Percentiles rank a stretch among this genome's conserved stretches.
These are phyloP conservation scores for Marisa cornuarietis DNA, from an alignment of 1,140 invertebrate species.

Conservation along the genomic window DNA sequence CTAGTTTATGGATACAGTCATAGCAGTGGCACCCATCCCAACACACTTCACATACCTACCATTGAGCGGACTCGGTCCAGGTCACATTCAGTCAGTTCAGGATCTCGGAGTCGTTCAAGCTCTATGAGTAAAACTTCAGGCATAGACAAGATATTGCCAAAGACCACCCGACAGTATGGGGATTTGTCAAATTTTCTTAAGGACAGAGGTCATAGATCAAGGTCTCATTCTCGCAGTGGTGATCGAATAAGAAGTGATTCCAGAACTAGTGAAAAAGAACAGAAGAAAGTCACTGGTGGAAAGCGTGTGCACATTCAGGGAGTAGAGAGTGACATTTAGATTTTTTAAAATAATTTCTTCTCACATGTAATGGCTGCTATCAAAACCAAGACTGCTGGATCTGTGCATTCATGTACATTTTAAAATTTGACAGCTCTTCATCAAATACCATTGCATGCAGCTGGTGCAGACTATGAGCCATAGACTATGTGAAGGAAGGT, in stretches of 20 bases:
- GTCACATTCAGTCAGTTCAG: slow-evolving; percentile 3
- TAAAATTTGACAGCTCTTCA: too few species aligned
- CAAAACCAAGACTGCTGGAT: too few species aligned
- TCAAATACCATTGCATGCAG: too few species aligned
- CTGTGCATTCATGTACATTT: too few species aligned
- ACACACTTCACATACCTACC: slow-evolving; percentile 11
- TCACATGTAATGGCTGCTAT: too few species aligned
- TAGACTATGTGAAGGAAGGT: too few species aligned
- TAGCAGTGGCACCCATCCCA: neutral
- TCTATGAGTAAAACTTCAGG: neutral
- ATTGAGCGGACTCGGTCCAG: slow-evolving; percentile 17
- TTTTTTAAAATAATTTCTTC: too few species aligned
- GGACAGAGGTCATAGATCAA: neutral
- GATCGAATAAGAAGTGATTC: slow-evolving; percentile 4
- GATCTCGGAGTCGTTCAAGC: neutral
- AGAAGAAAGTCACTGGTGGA: slow-evolving; percentile 13
- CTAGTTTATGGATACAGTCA: slow-evolving; percentile 16
- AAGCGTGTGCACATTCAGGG: slow-evolving; percentile 17
- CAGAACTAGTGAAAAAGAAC: slow-evolving; percentile 3
- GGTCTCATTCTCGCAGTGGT: slow-evolving; percentile 2
- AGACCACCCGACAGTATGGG: slow-evolving; percentile 5
- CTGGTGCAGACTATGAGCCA: too few species aligned
- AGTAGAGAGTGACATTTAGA: slow-evolving; percentile 20
- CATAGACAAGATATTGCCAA: neutral
- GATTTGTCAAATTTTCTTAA: slow-evolving; percentile 18